These are phyloP conservation scores for Lasioglossum oenotherae DNA, from an alignment of 2,888 invertebrate genomes.

Conservation along the genomic window DNA sequence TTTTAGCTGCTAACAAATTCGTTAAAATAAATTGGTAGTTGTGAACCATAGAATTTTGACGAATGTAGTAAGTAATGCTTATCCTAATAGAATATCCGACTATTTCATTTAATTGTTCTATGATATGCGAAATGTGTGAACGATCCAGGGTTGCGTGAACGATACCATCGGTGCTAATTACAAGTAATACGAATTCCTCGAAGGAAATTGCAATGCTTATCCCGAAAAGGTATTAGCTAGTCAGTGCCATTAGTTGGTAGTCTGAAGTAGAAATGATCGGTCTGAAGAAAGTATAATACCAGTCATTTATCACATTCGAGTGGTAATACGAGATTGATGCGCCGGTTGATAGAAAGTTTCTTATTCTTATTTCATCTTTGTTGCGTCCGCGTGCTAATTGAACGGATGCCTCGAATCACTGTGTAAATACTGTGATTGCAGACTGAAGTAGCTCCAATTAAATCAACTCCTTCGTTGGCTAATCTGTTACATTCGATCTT, in stretches of 20 bases:
- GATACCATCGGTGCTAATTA: not conserved
- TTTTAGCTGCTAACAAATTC: no score
- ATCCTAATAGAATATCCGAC: no score
- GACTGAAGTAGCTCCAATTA: not conserved
- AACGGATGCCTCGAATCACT: not conserved
- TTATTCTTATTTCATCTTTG: not conserved
- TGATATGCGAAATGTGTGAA: not conserved
- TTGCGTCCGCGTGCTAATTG: not conserved
- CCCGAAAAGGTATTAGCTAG: not conserved
- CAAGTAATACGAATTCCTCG: not conserved
- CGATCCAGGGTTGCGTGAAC: not conserved
- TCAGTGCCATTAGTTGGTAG: not conserved
- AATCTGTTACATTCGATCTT: not conserved
- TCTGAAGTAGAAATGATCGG: not conserved
- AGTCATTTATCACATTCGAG: not conserved
- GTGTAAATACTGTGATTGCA: slow-evolving; percentile 4
- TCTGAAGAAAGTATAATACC: not conserved
- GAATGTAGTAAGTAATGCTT: no score
- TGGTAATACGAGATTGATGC: not conserved
- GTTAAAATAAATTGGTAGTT: no score
- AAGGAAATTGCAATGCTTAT: not conserved
- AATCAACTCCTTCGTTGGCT: not conserved
- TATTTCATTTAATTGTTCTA: no score
- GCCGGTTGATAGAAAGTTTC: not conserved
- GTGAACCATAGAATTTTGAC: no score